These are phyloP conservation scores for Dendrophyllia cribrosa DNA, from an alignment of 64 coral and sea anemone species.

Conservation along the genomic window DNA sequence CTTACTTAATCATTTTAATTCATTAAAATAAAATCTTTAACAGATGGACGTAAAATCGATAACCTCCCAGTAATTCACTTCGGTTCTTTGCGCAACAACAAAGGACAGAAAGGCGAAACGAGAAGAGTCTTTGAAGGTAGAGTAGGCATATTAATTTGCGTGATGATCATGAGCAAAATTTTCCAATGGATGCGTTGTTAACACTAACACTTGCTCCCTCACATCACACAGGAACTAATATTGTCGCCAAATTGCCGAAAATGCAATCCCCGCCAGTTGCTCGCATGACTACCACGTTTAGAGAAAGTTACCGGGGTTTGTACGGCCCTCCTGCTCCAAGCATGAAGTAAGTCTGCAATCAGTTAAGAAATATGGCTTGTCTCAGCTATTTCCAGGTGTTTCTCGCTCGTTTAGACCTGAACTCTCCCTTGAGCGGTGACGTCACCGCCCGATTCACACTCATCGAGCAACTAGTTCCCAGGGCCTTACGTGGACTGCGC, in stretches of 20 bases:
- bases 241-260: neutral
- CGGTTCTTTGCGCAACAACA: neutral
- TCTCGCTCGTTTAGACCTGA: no score
- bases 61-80: neutral
- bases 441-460: no score
- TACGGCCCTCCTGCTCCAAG: constrained; percentile 20
- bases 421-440: no score
- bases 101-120: neutral
- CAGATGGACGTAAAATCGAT: neutral
- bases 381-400: neutral
- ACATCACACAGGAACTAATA: neutral
- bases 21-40: neutral
- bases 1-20: no score
- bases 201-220: neutral
- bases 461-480: no score
- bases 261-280: constrained; percentile 23
- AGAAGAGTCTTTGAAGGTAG: neutral
- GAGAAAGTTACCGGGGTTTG: constrained; percentile 28
- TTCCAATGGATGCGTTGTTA: neutral
- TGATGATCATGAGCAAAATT: no score
- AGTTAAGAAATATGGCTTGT: neutral
- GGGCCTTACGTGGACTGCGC: no score
- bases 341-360: neutral
- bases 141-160: neutral
- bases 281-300: constrained; percentile 59